Conservation (phyloP, 2,113 vertebrate species). For the Ophthalmolycus amberensis region DNA sequence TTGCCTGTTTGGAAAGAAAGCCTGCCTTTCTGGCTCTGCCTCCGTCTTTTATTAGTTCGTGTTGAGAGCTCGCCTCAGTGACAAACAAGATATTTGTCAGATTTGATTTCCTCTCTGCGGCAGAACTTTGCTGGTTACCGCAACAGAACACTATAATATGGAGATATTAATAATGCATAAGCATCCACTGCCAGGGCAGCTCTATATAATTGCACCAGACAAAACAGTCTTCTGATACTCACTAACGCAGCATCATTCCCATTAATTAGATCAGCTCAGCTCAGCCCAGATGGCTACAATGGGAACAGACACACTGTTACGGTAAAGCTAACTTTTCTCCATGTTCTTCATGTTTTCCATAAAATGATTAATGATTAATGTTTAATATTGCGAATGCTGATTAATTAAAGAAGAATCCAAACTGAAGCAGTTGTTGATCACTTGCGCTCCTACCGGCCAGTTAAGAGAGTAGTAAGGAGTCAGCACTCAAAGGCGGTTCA, state of each 20-base stretch:
- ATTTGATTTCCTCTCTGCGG: conserved; percentile 64
- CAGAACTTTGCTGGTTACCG: conserved; percentile 60
- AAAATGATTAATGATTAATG: background rate
- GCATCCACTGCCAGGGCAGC: conserved; percentile 47
- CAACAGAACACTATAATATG: conserved; percentile 59
- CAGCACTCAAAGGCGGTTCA: background rate
- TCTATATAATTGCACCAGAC: conserved; percentile 72
- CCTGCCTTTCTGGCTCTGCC: conserved; percentile 26
- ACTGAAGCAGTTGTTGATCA: background rate
- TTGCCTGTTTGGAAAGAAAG: conserved; percentile 76
- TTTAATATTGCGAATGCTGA: conserved; percentile 22
- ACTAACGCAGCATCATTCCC: conserved; percentile 56
- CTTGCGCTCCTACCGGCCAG: no score
- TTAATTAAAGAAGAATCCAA: conserved; percentile 1
- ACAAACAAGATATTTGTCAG: conserved; percentile 74
- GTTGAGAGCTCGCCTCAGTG: conserved; percentile 55
- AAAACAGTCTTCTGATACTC: conserved; percentile 69
- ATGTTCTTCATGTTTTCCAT: background rate
- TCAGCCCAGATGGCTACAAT: conserved; percentile 9
- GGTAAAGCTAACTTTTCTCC: conserved; percentile 3
- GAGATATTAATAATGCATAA: conserved; percentile 74
- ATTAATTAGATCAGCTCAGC: conserved; percentile 53
- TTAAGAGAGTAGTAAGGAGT: background rate
- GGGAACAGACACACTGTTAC: background rate
- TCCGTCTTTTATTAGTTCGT: conserved; percentile 65